Conservation (phyloP, 1,140 invertebrate genomes). For the Megalopta genalis region DNA sequence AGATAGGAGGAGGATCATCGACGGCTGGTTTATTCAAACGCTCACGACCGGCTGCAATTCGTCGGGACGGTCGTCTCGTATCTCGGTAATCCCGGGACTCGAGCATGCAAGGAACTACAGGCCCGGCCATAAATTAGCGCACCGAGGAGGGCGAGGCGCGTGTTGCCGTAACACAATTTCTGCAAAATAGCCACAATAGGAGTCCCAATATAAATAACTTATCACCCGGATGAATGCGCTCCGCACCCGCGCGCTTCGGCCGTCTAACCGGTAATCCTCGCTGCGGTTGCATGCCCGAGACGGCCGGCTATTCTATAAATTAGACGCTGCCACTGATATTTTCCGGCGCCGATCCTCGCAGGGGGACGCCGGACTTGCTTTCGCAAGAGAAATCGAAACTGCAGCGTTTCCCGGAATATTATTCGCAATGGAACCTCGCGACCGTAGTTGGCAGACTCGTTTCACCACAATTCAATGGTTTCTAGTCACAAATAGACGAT, state of each 20-base stretch:
- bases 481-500: no score
- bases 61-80: background rate
- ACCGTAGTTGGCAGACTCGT: no score
- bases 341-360: background rate
- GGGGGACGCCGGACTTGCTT: background rate
- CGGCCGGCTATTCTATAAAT: slow-evolving; percentile 2
- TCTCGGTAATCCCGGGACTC: slow-evolving; percentile 6
- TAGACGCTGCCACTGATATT: background rate
- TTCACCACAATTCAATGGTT: no score
- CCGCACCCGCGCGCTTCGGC: slow-evolving; percentile 5
- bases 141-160: slow-evolving; percentile 5
- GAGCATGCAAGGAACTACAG: slow-evolving; percentile 8
- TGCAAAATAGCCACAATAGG: slow-evolving; percentile 34
- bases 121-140: slow-evolving; percentile 48
- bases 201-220: slow-evolving; percentile 54
- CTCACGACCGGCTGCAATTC: background rate
- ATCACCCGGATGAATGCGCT: slow-evolving; percentile 27
- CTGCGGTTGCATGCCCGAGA: slow-evolving; percentile 12
- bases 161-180: slow-evolving; percentile 27
- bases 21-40: slow-evolving; percentile 8
- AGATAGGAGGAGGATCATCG: background rate
- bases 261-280: slow-evolving; percentile 24
- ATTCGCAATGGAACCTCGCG: no score
- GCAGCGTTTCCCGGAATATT: no score
- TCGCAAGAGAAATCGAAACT: no score